A percentile compares a stretch with the other conserved stretches of the same genome.
Evolutionary conservation across 2,797 vertebrate species (phyloP).

Genomic region (Enteromius radiatus): DNA sequence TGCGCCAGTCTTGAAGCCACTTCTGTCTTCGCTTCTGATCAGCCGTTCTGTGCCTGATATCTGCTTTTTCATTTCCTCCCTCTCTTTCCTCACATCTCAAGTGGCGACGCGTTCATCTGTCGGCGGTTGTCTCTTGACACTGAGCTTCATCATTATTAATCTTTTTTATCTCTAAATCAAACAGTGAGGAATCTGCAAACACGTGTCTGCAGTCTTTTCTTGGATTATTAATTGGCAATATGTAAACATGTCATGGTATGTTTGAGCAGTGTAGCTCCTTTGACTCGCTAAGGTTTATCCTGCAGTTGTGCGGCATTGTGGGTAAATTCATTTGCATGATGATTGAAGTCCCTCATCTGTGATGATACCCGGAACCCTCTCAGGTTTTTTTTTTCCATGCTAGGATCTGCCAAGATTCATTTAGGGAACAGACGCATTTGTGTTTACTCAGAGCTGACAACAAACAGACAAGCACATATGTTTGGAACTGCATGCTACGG

Average conservation of each 20-base stretch:
- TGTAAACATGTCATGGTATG: constrained; percentile 47
- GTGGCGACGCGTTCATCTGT: not conserved
- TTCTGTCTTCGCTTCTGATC: constrained; percentile 37
- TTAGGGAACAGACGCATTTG: not conserved
- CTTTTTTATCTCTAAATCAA: constrained; percentile 42
- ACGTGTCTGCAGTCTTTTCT: constrained; percentile 34
- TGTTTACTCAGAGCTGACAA: constrained; percentile 4
- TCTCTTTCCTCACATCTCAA: constrained; percentile 33
- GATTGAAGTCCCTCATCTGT: constrained; percentile 44
- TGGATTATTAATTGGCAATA: constrained; percentile 39
- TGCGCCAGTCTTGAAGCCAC: not conserved
- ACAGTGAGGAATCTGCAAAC: constrained; percentile 35
- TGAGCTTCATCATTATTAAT: constrained; percentile 48
- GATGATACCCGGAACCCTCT: constrained; percentile 22
- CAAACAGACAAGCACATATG: constrained; percentile 12
- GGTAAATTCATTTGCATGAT: constrained; percentile 40
- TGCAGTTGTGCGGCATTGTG: constrained; percentile 11
- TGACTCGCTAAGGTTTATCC: constrained; percentile 34
- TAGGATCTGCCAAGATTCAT: constrained; percentile 3
- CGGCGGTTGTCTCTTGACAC: constrained; percentile 13
- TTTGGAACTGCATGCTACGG: constrained; percentile 2
- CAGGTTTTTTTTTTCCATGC: constrained; percentile 9
- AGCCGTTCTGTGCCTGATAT: constrained; percentile 12
- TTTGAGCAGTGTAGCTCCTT: constrained; percentile 36
- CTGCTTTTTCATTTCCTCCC: constrained; percentile 40